Conservation (phyloP, 2,113 vertebrate species). For the Oncorhynchus nerka region DNA sequence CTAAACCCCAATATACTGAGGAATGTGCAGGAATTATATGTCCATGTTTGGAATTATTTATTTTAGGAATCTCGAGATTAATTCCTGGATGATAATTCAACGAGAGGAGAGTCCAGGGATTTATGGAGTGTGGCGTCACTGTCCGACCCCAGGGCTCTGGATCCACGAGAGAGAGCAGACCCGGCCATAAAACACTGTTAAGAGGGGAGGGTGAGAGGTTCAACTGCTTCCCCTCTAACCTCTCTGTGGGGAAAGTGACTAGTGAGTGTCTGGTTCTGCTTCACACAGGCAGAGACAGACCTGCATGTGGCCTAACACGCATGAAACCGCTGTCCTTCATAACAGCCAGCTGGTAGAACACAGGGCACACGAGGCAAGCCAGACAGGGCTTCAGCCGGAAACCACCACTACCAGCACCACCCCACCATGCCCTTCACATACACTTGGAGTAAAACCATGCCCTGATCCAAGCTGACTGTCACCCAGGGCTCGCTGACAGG, state of each 20-base stretch:
- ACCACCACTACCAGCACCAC: background rate
- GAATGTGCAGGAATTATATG: slow-evolving; percentile 15
- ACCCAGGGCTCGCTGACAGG: slow-evolving; percentile 17
- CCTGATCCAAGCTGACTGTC: slow-evolving; percentile 12
- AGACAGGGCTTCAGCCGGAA: slow-evolving; percentile 6
- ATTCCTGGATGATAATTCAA: slow-evolving; percentile 4
- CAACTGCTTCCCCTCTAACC: background rate
- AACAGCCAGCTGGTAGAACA: background rate
- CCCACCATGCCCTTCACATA: slow-evolving; percentile 44
- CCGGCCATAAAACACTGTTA: slow-evolving; percentile 11
- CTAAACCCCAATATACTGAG: background rate
- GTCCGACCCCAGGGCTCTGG: background rate
- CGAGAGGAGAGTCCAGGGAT: background rate
- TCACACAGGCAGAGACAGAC: slow-evolving; percentile 6
- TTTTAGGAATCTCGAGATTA: background rate
- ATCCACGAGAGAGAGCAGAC: background rate
- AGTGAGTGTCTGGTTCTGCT: background rate
- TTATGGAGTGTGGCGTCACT: slow-evolving; percentile 7
- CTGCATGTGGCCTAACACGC: background rate
- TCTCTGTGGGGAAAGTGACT: background rate
- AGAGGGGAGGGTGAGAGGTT: slow-evolving; percentile 7
- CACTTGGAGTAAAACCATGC: slow-evolving; percentile 27
- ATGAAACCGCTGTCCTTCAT: background rate
- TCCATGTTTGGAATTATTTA: slow-evolving; percentile 7
- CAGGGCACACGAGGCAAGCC: background rate